These are phyloP conservation scores for Rhodeus uyekii DNA, from an alignment of 2,797 vertebrate species.

Conservation along the genomic window DNA sequence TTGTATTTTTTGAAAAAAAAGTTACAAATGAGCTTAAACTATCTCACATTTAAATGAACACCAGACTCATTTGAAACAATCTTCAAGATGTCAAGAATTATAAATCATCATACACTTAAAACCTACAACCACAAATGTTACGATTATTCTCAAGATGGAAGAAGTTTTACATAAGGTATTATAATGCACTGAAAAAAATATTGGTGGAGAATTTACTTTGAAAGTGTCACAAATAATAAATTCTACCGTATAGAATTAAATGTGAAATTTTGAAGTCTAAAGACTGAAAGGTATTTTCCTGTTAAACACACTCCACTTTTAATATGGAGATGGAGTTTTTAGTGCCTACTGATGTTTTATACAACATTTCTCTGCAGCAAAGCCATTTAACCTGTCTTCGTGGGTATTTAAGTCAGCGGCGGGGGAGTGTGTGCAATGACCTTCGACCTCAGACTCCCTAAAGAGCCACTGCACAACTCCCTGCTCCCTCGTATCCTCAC, in stretches of 20 bases:
- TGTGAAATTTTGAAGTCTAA: not conserved
- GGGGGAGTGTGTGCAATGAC: conserved; percentile 74
- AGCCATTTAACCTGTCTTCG: conserved; percentile 70
- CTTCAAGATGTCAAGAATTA: too few relatives aligned
- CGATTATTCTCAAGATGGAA: not conserved
- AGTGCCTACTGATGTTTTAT: not conserved
- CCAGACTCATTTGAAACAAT: too few relatives aligned
- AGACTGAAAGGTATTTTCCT: not conserved
- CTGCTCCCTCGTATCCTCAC: conserved; percentile 74
- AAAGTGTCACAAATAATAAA: not conserved
- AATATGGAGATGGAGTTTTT: not conserved
- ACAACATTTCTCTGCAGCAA: conserved; percentile 61
- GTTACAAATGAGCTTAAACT: too few relatives aligned
- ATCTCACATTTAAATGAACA: too few relatives aligned
- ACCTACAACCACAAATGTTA: not conserved
- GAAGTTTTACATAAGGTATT: not conserved
- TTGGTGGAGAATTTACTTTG: not conserved
- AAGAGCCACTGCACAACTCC: conserved; percentile 77
- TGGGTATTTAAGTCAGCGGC: conserved; percentile 71
- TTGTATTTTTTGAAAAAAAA: too few relatives aligned
- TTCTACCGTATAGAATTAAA: not conserved
- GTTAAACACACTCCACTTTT: not conserved
- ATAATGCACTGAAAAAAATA: not conserved
- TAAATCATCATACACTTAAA: not conserved
- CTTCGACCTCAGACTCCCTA: conserved; percentile 69